phyloP scores from a whole-genome alignment of 1,140 invertebrate species.

The Coptotermes formosanus region DNA sequence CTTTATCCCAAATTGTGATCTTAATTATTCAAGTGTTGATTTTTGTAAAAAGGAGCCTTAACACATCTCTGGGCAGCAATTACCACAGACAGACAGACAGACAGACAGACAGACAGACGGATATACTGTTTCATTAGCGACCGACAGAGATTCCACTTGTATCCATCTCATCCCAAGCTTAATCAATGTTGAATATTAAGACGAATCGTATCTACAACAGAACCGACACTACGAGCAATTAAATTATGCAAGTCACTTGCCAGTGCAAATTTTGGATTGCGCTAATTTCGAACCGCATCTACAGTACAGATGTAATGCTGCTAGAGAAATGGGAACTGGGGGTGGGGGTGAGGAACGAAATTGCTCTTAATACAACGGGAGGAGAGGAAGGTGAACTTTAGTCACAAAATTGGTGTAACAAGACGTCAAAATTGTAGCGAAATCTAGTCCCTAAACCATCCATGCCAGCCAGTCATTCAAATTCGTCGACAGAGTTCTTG shows the following conservation, averaged over 20 bases:
- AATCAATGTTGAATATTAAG: constrained; percentile 5
- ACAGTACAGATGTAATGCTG: neutral
- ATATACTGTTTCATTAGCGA: neutral
- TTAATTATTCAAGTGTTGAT: neutral
- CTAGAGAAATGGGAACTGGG: neutral
- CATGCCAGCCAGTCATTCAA: neutral
- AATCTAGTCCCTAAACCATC: neutral
- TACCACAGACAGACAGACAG: neutral
- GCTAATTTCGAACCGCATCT: constrained; percentile 13
- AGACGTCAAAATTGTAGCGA: constrained; percentile 18
- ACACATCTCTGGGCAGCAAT: neutral
- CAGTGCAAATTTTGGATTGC: constrained; percentile 15
- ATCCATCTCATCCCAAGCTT: neutral
- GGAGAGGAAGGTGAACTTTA: constrained; percentile 4
- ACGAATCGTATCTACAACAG: neutral
- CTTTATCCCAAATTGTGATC: neutral
- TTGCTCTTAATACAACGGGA: constrained; percentile 16
- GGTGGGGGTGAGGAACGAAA: neutral
- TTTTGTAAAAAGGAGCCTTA: neutral
- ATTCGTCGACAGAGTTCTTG: neutral
- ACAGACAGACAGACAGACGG: neutral
- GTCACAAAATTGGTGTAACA: constrained; percentile 16
- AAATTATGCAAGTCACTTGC: constrained; percentile 18
- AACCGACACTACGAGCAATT: neutral
- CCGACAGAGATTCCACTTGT: neutral